Base-by-base conservation (phyloP, 1,140 invertebrate species). In the Dinoponera quadriceps region DNA sequence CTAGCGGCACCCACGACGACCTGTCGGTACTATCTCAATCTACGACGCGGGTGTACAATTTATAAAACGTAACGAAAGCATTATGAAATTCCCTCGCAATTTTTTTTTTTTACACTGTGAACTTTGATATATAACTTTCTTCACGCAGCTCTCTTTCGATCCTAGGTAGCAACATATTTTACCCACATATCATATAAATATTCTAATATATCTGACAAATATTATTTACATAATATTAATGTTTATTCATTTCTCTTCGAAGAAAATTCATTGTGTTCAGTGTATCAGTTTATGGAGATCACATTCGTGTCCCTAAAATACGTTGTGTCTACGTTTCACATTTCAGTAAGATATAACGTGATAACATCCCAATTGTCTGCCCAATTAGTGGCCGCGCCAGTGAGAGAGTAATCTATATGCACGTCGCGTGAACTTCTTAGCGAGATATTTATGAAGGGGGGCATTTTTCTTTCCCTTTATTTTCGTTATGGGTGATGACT, bases 1-100 rank as follows among this genome's bases (percentile, higher is more conserved):
- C 93, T 94, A 90, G 84, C 89, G 92, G 91, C 62, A 82, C 82
- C 22, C 20, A 57, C 16, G 63, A 80, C 81, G 93, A 94, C 91
- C 82, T 86, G 74, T 69, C 63, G 85, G 82, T 65, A 54, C 55
- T 75, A 73, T 87, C 88, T 87, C 74, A 65, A 82, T 87, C 82
- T 60, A 49, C 16, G 2, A n/a, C 33, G 49, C 74, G 59, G 62
- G 54, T 13, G 55, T 60, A 51, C 1, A 57, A 57, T 59, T 14
- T 29, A 44, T 44, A 0, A 29, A 16, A 69, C 14, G 25, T 44
- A 11, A 80, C 14, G 13, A 44, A 80, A 57, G 18, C 69, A 1
- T 29, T 44, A 22, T 57, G 18, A 78, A 68, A 78, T 44, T 55
- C 25, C 22, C 7, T 51, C 51, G 22, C 33, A 4, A 44, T 44